Percentiles rank a stretch among this genome's conserved stretches.
These are phyloP conservation scores for Carcharodon carcharias DNA, from an alignment of 2,797 vertebrate genomes.

Conservation along the genomic window DNA sequence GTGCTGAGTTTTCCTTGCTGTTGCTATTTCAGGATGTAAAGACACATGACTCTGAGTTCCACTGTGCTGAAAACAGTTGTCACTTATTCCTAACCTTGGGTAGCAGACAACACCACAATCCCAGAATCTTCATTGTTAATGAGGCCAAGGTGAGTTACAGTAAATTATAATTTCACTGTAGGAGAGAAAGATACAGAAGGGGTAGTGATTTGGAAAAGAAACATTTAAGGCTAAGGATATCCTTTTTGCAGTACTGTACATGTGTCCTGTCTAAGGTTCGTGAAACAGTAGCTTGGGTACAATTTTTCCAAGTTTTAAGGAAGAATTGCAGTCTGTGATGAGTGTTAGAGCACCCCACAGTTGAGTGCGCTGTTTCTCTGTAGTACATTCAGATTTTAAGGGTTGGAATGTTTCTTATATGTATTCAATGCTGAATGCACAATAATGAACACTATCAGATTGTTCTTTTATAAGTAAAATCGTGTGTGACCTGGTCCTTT, in stretches of 20 bases:
- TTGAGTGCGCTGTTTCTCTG: neutral
- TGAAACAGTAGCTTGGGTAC: neutral
- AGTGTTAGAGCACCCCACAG: neutral
- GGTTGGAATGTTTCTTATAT: neutral
- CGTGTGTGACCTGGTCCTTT: neutral
- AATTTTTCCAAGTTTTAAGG: neutral
- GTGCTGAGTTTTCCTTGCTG: neutral
- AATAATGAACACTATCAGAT: neutral
- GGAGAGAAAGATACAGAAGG: neutral
- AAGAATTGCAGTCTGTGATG: neutral
- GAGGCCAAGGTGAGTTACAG: neutral
- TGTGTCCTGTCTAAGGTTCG: neutral
- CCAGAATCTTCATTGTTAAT: neutral
- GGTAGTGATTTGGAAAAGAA: neutral
- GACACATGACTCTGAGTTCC: neutral
- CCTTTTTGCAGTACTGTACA: neutral
- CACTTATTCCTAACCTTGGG: neutral
- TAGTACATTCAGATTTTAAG: neutral
- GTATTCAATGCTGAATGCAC: neutral
- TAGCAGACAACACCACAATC: neutral
- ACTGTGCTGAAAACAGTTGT: neutral
- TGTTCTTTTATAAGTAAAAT: neutral
- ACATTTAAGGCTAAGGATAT: neutral
- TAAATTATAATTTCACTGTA: neutral
- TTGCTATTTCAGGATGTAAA: neutral